Evolutionary conservation across 2,888 invertebrate species (phyloP).

Genomic region (Drosophila leonis): DNA sequence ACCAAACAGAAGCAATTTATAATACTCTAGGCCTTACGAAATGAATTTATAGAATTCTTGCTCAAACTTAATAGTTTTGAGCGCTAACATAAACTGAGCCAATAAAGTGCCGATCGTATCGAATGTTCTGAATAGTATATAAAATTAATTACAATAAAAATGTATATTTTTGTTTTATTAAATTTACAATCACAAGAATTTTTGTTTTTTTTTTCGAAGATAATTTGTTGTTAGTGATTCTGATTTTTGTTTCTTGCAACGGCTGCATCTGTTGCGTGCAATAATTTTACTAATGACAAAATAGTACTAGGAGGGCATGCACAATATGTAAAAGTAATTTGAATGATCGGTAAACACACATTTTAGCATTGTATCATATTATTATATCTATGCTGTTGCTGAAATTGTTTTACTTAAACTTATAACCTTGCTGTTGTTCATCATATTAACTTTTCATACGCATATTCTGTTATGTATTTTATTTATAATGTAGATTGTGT

Average conservation of each 20-base stretch:
- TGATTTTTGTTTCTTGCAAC: conserved; percentile 49
- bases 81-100: conserved; percentile 32
- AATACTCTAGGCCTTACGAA: conserved; percentile 55
- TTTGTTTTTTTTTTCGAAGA: conserved; percentile 40
- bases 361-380: conserved; percentile 60
- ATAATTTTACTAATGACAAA: conserved; percentile 74
- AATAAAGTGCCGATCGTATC: conserved; percentile 33
- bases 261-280: conserved; percentile 59
- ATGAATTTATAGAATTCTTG: conserved; percentile 36
- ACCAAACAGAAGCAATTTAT: conserved; percentile 47
- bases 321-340: conserved; percentile 50
- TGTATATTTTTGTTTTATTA: conserved; percentile 68
- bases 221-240: conserved; percentile 53
- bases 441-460: conserved; percentile 59
- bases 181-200: conserved; percentile 79
- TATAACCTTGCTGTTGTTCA: conserved; percentile 46
- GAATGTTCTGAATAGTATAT: conserved; percentile 44
- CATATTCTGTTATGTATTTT: conserved; percentile 52
- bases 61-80: conserved; percentile 38
- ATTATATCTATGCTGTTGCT: conserved; percentile 67
- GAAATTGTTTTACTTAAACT: conserved; percentile 74
- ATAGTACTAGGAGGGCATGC: conserved; percentile 65
- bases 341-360: conserved; percentile 52
- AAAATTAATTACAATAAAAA: conserved; percentile 68
- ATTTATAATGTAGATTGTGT: conserved; percentile 72